These are phyloP conservation scores for Chrysodeixis includens DNA, from an alignment of 2,888 invertebrate species.

Conservation along the genomic window DNA sequence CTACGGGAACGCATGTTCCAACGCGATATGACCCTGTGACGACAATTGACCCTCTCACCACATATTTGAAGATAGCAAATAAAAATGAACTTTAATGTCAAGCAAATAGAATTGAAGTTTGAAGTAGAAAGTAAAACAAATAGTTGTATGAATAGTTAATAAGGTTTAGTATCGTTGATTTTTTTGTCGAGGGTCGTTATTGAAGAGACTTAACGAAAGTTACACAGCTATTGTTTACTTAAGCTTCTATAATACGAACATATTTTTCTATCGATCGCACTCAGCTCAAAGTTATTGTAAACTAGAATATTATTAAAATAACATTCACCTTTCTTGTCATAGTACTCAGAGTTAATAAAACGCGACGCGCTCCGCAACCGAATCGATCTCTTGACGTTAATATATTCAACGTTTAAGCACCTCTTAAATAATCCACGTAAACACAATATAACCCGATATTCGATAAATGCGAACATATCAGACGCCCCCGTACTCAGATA, in stretches of 20 bases:
- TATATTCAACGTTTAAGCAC: conserved; percentile 82
- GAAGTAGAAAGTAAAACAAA: conserved; percentile 44
- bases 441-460: conserved; percentile 74
- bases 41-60: conserved; percentile 80
- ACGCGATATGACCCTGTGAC: conserved; percentile 83
- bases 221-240: conserved; percentile 52
- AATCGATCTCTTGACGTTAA: conserved; percentile 74
- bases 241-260: conserved; percentile 50
- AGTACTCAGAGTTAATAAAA: conserved; percentile 68
- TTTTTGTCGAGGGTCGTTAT: conserved; percentile 79
- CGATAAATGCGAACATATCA: conserved; percentile 73
- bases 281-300: conserved; percentile 32
- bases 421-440: conserved; percentile 78
- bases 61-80: conserved; percentile 63
- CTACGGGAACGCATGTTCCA: conserved; percentile 87
- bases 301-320: conserved; percentile 44
- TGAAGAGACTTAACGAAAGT: conserved; percentile 70
- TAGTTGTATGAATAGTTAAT: conserved; percentile 74
- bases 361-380: conserved; percentile 62
- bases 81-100: conserved; percentile 71
- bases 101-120: conserved; percentile 62
- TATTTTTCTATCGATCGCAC: conserved; percentile 44
- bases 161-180: conserved; percentile 71
- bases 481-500: conserved; percentile 54
- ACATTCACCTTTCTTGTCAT: conserved; percentile 52